These are phyloP conservation scores for Hipposideros armiger DNA, from an alignment of 2,113 vertebrate genomes.

Conservation along the genomic window DNA sequence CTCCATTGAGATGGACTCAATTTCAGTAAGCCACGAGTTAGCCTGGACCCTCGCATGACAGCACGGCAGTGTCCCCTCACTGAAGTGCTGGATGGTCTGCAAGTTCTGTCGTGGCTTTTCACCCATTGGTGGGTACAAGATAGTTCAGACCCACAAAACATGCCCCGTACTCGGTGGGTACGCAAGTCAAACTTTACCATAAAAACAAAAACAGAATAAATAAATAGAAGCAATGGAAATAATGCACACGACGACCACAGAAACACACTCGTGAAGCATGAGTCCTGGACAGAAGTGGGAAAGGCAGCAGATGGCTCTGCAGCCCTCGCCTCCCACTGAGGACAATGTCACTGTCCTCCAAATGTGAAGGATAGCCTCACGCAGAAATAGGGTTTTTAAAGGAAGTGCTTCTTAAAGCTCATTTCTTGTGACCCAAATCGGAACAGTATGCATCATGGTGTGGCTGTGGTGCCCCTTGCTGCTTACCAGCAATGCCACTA, in stretches of 20 bases:
- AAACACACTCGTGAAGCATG: not conserved
- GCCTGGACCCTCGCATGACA: not conserved
- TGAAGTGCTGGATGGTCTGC: too few relatives aligned
- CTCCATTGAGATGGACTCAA: not conserved
- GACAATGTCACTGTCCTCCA: too few relatives aligned
- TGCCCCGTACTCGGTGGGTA: not conserved
- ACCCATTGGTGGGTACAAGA: not conserved
- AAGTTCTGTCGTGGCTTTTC: not conserved
- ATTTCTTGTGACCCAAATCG: not conserved
- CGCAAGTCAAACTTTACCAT: conserved; percentile 46
- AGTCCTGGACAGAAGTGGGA: not conserved
- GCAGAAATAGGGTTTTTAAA: not conserved
- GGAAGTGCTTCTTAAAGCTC: not conserved
- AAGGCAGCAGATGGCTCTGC: not conserved
- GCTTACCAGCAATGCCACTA: too few relatives aligned
- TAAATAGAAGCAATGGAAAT: not conserved
- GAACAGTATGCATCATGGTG: too few relatives aligned
- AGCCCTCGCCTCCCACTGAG: too few relatives aligned
- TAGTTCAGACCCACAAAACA: not conserved
- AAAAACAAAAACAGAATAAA: conserved; percentile 6
- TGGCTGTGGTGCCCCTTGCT: not conserved
- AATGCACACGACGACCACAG: not conserved
- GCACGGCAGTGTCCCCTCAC: not conserved
- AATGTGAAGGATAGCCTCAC: not conserved
- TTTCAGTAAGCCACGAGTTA: not conserved